phyloP scores from a whole-genome alignment of 1,140 invertebrate species.

The Spodoptera litura region DNA sequence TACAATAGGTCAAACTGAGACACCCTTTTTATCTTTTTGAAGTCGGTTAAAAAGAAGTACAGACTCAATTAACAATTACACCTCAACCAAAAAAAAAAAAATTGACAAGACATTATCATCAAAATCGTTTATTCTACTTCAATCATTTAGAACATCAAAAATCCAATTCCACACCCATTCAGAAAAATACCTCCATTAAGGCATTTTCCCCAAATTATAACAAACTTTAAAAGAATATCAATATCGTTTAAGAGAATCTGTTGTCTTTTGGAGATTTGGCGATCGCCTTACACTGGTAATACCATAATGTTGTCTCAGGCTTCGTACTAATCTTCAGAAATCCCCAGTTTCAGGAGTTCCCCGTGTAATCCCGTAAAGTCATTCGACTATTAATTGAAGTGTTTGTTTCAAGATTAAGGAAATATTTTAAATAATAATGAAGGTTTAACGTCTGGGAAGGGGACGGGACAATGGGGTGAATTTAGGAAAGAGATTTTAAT shows the following conservation, averaged over 20 bases:
- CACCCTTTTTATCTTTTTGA: too few species aligned
- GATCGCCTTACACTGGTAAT: conserved; percentile 57
- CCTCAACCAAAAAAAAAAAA: too few species aligned
- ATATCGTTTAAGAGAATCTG: conserved; percentile 43
- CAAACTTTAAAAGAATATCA: conserved; percentile 16
- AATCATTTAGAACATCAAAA: too few species aligned
- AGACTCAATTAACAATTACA: too few species aligned
- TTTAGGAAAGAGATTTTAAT: neutral
- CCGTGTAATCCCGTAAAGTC: conserved; percentile 58
- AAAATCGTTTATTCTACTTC: too few species aligned
- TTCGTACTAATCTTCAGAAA: conserved; percentile 59
- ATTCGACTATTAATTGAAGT: conserved; percentile 62
- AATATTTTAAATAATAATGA: conserved; percentile 46
- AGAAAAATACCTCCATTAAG: too few species aligned
- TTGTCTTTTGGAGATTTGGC: conserved; percentile 32
- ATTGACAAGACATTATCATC: too few species aligned
- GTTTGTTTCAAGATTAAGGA: conserved; percentile 46
- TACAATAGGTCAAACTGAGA: too few species aligned
- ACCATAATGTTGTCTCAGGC: conserved; percentile 56
- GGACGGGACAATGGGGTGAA: neutral
- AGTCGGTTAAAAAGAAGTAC: too few species aligned
- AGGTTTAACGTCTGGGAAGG: conserved; percentile 13
- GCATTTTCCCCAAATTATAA: neutral
- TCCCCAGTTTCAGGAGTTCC: conserved; percentile 51
- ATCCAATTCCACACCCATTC: too few species aligned